phyloP scores from a whole-genome alignment of 2,888 invertebrate species.

The Hartigia nigra region DNA sequence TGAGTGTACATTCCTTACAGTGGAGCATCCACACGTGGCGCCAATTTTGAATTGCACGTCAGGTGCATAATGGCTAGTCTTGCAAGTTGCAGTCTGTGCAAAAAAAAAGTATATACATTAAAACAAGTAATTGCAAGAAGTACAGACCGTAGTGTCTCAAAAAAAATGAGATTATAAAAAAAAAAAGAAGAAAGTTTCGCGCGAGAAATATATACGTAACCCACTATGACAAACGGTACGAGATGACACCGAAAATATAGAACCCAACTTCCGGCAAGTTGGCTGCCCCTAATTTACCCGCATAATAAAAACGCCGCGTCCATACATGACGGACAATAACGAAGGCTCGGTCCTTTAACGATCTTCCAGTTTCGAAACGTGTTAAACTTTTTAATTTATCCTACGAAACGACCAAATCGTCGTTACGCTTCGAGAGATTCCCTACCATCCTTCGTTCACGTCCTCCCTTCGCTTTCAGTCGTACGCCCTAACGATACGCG shows the following conservation, averaged over 20 bases:
- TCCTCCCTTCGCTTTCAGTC: background rate
- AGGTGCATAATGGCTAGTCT: no score
- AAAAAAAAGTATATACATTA: background rate
- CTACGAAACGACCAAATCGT: background rate
- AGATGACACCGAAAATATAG: background rate
- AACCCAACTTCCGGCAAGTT: background rate
- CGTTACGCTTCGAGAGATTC: background rate
- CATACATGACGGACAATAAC: background rate
- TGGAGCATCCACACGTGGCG: background rate
- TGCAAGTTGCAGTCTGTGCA: background rate
- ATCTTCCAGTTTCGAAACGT: conserved; percentile 30
- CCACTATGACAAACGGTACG: background rate
- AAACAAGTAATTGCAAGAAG: background rate
- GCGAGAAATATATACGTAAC: background rate
- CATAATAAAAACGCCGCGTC: background rate
- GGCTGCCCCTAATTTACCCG: background rate
- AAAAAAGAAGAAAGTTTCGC: background rate
- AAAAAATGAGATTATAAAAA: background rate
- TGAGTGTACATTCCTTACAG: background rate
- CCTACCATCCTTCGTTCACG: background rate
- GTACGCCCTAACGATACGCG: background rate
- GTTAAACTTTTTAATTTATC: conserved; percentile 2
- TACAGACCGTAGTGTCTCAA: background rate
- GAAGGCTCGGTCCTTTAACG: conserved; percentile 51
- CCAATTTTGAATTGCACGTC: background rate